Conservation (phyloP, 1,140 invertebrate species). For the Prorops nasuta region DNA sequence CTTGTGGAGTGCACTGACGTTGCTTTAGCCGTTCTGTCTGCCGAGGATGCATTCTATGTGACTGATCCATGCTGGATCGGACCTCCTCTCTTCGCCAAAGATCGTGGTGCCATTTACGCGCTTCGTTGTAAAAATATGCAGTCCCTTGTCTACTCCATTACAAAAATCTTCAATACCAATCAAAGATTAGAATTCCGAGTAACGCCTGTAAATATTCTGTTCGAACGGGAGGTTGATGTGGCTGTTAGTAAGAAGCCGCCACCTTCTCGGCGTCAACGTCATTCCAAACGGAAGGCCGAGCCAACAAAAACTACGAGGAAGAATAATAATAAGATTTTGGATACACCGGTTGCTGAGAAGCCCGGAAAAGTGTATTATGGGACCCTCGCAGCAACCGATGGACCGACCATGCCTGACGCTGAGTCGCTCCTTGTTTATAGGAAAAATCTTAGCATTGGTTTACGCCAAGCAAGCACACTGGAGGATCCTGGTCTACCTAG, state of each 20-base stretch:
- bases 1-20: constrained; percentile 39
- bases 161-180: constrained; percentile 48
- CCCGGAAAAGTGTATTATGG: constrained; percentile 11
- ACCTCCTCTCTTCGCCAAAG: constrained; percentile 40
- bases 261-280: too few relatives aligned
- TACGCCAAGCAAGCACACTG: background rate
- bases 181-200: constrained; percentile 36
- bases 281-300: too few relatives aligned
- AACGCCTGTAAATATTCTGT: constrained; percentile 34
- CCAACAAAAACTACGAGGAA: constrained; percentile 8
- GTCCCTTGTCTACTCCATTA: constrained; percentile 35
- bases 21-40: constrained; percentile 28
- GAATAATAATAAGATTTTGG: constrained; percentile 27
- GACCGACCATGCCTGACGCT: too few relatives aligned
- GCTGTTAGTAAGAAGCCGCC: constrained; percentile 1
- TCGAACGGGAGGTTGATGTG: constrained; percentile 15
- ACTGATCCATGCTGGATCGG: constrained; percentile 45
- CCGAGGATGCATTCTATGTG: constrained; percentile 36
- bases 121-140: constrained; percentile 42
- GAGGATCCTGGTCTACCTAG: constrained; percentile 3
- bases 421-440: constrained; percentile 34
- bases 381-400: constrained; percentile 13
- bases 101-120: constrained; percentile 42
- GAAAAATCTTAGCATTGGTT: constrained; percentile 22
- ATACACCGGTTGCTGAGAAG: constrained; percentile 26